Base-by-base conservation (phyloP, 2,113 vertebrate genomes). In the Siniperca chuatsi region DNA sequence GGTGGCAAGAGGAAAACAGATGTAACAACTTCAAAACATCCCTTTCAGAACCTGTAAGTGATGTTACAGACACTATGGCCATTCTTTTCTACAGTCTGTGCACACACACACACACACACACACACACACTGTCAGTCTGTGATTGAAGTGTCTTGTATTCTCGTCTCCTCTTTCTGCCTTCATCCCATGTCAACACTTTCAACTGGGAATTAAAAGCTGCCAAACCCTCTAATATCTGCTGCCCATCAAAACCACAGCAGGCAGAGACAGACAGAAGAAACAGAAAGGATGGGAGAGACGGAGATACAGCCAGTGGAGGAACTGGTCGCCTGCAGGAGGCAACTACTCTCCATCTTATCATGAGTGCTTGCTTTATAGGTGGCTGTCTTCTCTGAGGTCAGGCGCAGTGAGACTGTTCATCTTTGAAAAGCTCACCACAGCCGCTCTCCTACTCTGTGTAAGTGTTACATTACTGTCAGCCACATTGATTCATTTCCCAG, bases 121-220 rank as follows among this genome's bases (percentile, higher is more conserved):
- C 37, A 48, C 18, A 46, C 50, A 37, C 13, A 35, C 54, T 72
- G 79, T 77, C 79, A 64, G 60, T 57, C 52, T 71, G 16, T 72
- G 73, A 76, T 67, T 71, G 62, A 89, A 86, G 80, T 68, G 54
- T 69, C 75, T 71, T 58, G 66, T 76, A 72, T 82, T 74, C 33
- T 65, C 58, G 61, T 42, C 69, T 60, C 79, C 44, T 82, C 75
- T 78, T 9, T 48, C 73, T 83, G 57, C 35, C 73, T 75, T 44
- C 35, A 44, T 66, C 69, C 70, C 78, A 78, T 88, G 77, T 88
- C 81, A 86, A 80, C 62, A 58, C 69, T 69, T 52, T 73, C 83
- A 75, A 21, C 54, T 88, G 83, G 86, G 86, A 88, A 90, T 86
- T 75, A 75, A 86, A 79, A 62, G 55, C 65, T 88, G 83, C 78